These are phyloP conservation scores for Papilio aristodemus DNA, from an alignment of 1,140 invertebrate genomes.

Conservation along the genomic window DNA sequence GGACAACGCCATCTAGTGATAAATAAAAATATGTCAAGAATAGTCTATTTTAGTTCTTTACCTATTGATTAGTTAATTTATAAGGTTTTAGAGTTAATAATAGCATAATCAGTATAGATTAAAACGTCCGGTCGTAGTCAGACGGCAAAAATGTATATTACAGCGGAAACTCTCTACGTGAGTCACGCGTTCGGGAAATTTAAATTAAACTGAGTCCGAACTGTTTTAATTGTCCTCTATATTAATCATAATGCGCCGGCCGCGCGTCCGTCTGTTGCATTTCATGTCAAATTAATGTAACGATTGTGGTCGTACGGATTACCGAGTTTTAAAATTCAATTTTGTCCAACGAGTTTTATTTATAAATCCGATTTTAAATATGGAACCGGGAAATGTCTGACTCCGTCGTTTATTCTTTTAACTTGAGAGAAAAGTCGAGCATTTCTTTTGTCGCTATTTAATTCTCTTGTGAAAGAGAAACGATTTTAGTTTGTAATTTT, in stretches of 20 bases:
- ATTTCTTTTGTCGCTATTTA: constrained; percentile 6
- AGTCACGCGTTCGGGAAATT: constrained; percentile 29
- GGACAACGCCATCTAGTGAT: too few relatives aligned
- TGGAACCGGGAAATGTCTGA: constrained; percentile 11
- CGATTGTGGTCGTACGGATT: constrained; percentile 27
- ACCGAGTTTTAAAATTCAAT: constrained; percentile 24
- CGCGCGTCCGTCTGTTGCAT: constrained; percentile 18
- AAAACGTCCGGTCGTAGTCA: constrained; percentile 7
- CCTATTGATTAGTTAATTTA: not conserved
- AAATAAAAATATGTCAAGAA: too few relatives aligned
- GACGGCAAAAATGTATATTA: constrained; percentile 12
- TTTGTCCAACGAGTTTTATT: constrained; percentile 23
- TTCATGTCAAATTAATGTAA: constrained; percentile 28
- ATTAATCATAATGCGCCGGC: constrained; percentile 26
- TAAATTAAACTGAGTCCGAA: constrained; percentile 22
- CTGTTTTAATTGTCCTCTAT: constrained; percentile 25
- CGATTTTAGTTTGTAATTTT: not conserved
- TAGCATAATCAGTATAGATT: not conserved
- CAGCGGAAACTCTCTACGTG: constrained; percentile 6
- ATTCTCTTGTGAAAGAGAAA: not conserved
- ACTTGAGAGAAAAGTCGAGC: constrained; percentile 1
- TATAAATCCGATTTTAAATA: constrained; percentile 25
- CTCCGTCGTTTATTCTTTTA: constrained; percentile 7
- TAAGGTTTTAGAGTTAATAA: not conserved
- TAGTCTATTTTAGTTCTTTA: too few relatives aligned